These are phyloP conservation scores for Branchipolynoe longqiensis DNA, from an alignment of 2,888 invertebrate genomes.

Conservation along the genomic window DNA sequence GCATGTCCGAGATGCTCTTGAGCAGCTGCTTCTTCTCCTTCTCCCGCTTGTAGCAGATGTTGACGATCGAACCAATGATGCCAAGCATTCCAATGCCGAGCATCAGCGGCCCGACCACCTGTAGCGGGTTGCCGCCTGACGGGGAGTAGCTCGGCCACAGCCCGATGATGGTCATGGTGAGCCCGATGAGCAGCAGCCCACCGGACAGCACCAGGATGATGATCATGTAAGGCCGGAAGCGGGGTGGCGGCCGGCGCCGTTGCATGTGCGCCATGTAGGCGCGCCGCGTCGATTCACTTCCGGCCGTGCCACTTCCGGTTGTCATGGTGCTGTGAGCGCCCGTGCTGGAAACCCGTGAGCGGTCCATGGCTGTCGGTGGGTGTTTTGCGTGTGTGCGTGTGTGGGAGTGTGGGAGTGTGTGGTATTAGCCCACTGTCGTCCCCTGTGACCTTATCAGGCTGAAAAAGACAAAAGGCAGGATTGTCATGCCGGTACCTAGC, in stretches of 20 bases:
- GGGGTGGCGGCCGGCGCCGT: slow-evolving; percentile 32
- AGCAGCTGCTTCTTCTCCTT: slow-evolving; percentile 14
- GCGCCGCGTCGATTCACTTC: slow-evolving; percentile 14
- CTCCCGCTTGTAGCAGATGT: slow-evolving; percentile 43
- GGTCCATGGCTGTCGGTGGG: slow-evolving; percentile 4
- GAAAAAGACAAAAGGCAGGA: no score
- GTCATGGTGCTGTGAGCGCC: no score
- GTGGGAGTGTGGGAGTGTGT: no score
- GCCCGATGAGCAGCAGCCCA: slow-evolving; percentile 53
- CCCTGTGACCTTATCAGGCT: no score
- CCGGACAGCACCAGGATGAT: slow-evolving; percentile 54
- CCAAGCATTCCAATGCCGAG: slow-evolving; percentile 27
- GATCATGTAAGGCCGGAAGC: slow-evolving; percentile 53
- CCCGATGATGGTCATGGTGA: slow-evolving; percentile 58
- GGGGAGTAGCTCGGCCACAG: slow-evolving; percentile 58
- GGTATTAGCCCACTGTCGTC: no score
- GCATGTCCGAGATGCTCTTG: slow-evolving; percentile 41
- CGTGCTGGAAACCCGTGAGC: slow-evolving; percentile 15
- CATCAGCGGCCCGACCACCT: slow-evolving; percentile 55
- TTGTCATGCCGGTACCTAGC: no score
- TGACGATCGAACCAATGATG: background rate
- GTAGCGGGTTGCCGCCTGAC: slow-evolving; percentile 47
- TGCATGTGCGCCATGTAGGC: slow-evolving; percentile 40
- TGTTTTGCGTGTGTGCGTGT: no score
- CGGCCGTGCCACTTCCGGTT: no score